Conservation (phyloP, 2,888 invertebrate species). For the Chloroclysta siterata region DNA sequence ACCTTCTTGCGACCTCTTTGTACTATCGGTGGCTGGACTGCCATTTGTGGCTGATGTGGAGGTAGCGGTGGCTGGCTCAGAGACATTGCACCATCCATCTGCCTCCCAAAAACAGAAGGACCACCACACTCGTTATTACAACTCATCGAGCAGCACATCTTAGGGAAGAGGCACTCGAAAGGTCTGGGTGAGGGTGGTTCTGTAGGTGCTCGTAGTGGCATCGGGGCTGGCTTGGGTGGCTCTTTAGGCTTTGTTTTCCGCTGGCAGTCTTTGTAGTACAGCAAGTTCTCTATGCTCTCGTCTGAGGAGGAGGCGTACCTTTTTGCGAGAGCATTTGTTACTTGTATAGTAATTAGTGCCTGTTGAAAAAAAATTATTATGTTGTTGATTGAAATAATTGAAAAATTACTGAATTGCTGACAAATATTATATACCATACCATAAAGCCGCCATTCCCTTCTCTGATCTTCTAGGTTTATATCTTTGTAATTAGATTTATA, state of each 20-base stretch:
- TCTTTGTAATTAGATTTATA: too few relatives aligned
- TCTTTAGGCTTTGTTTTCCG: conserved; percentile 46
- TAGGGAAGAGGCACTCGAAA: conserved; percentile 58
- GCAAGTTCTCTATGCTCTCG: conserved; percentile 73
- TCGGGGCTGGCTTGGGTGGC: background rate
- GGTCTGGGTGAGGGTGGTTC: conserved; percentile 39
- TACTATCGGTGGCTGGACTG: conserved; percentile 36
- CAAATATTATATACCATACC: too few relatives aligned
- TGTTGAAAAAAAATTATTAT: conserved; percentile 48
- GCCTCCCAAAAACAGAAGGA: conserved; percentile 39
- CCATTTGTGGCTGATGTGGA: conserved; percentile 32
- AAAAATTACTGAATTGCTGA: too few relatives aligned
- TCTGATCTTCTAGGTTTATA: too few relatives aligned
- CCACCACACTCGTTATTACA: conserved; percentile 62
- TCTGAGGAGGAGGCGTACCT: conserved; percentile 59
- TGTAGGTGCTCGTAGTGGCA: background rate
- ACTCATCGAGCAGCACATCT: conserved; percentile 72
- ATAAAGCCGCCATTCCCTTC: too few relatives aligned
- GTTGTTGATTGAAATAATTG: background rate
- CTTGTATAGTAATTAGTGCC: conserved; percentile 58
- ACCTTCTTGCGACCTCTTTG: conserved; percentile 51
- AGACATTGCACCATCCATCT: conserved; percentile 39
- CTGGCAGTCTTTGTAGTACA: conserved; percentile 73
- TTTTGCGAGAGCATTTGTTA: conserved; percentile 50
- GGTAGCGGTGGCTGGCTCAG: conserved; percentile 22